Evolutionary conservation across 2,888 invertebrate genomes (phyloP), one percentile per base, ranked within the genome.

Genomic region (Punctoribates punctum): DNA sequence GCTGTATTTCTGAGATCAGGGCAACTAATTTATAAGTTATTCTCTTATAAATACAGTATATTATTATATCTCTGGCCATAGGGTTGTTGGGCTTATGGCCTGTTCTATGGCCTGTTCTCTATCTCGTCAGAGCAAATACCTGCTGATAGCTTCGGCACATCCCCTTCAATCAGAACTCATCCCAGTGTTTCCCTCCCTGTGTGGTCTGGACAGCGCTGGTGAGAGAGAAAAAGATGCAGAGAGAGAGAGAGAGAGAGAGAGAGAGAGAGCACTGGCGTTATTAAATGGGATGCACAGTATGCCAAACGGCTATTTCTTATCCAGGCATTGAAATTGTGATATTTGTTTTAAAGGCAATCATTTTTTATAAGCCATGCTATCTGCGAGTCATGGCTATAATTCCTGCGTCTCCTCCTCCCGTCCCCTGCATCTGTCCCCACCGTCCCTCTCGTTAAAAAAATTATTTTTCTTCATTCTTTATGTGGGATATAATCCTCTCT

Each of bases 241-340:
- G n/a, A n/a, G n/a, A 48, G 20, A 57, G 57, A 57, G 23, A 57
- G 54, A 54, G 54, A n/a, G 54, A 57, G 57, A 57, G 20, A 23
- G 23, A 11, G 20, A 57, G 20, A 23, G 57, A 57, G 57, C 23
- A 23, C 20, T 25, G 57, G 20, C 6, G 25, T 20, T 60, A 65
- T 65, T 27, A 65, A 65, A 65, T 65, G 65, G 65, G 65, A 65
- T 29, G 65, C 60, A 60, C 60, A 60, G 27, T 60, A 29, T 34
- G 65, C 65, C 65, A 65, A 27, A 8, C 29, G 34, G 65, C 65
- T 29, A 65, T 65, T 65, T 65, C 34, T 65, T 34, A 65, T 65
- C 34, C 27, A 60, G n/a, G 23, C 54, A 9, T 11, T 42, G 4
- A 20, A 25, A 60, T 65, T 65, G 57, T 57, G n/a, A 65, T 65